Conservation (phyloP, 2,888 invertebrate species). For the Drosophila koepferae region DNA sequence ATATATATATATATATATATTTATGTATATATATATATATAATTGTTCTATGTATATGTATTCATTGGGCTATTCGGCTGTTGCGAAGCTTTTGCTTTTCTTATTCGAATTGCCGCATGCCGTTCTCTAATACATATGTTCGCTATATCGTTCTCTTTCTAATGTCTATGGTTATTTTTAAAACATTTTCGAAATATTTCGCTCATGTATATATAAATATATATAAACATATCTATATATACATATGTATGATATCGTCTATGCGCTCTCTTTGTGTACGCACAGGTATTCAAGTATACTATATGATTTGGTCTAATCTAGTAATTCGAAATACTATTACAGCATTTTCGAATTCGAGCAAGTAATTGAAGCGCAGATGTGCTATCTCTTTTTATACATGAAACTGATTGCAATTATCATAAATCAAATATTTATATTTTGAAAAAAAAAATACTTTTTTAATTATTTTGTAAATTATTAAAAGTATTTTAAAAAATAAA, state of each 20-base stretch:
- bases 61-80: constrained; percentile 43
- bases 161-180: constrained; percentile 73
- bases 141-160: constrained; percentile 57
- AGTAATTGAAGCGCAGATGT: constrained; percentile 36
- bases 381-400: constrained; percentile 31
- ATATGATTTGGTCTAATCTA: constrained; percentile 63
- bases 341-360: constrained; percentile 51
- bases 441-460: background rate
- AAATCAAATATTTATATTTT: background rate
- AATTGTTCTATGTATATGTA: constrained; percentile 33
- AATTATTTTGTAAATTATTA: constrained; percentile 1
- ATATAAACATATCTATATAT: constrained; percentile 25
- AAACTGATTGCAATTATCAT: constrained; percentile 25
- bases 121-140: constrained; percentile 46
- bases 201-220: constrained; percentile 47
- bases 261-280: constrained; percentile 28
- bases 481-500: constrained; percentile 1
- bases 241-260: constrained; percentile 23
- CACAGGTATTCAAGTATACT: constrained; percentile 70
- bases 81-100: constrained; percentile 64
- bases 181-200: constrained; percentile 75
- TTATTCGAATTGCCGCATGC: constrained; percentile 36
- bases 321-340: constrained; percentile 68
- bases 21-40: background rate
- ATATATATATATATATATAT: constrained; percentile 19